Evolutionary conservation across 2,113 vertebrate genomes (phyloP).

Genomic region (Suncus etruscus): DNA sequence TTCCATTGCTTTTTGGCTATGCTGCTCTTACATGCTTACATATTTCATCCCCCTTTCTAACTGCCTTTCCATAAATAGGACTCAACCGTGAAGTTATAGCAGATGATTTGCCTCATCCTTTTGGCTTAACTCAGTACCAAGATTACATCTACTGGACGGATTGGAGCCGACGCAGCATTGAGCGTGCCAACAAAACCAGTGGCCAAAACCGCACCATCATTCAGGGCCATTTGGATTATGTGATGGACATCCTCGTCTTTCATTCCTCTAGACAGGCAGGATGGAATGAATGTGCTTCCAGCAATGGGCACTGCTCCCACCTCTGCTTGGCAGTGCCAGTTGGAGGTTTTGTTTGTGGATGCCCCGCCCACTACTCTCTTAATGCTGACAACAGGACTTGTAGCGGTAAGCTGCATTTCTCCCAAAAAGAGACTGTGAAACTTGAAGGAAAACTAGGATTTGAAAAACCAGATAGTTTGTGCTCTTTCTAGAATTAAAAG

Average conservation of each 20-base stretch:
- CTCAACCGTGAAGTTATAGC: slow-evolving; percentile 96
- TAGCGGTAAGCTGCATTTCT: slow-evolving; percentile 91
- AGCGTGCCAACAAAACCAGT: slow-evolving; percentile 97
- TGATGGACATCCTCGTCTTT: slow-evolving; percentile 99
- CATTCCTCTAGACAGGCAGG: slow-evolving; percentile 97
- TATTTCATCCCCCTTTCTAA: slow-evolving; percentile 44
- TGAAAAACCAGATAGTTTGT: slow-evolving; percentile 25
- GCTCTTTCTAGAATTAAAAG: slow-evolving; percentile 38
- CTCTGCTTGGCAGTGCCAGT: slow-evolving; percentile 95
- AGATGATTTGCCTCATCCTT: slow-evolving; percentile 97
- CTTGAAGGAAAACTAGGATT: slow-evolving; percentile 30
- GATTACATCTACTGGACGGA: slow-evolving; percentile 99
- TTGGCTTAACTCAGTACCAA: slow-evolving; percentile 98
- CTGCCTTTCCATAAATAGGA: slow-evolving; percentile 86
- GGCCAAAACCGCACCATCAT: slow-evolving; percentile 98
- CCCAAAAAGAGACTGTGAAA: neutral
- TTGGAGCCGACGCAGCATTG: slow-evolving; percentile 98
- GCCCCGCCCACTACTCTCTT: slow-evolving; percentile 97
- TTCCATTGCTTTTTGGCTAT: neutral
- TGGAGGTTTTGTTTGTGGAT: slow-evolving; percentile 94
- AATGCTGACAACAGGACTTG: slow-evolving; percentile 98
- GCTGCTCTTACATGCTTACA: neutral
- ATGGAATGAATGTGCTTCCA: slow-evolving; percentile 97
- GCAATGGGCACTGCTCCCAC: slow-evolving; percentile 97
- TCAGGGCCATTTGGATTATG: slow-evolving; percentile 97